Base-by-base conservation (phyloP, 2,888 invertebrate genomes). In the Synergus umbraculus region DNA sequence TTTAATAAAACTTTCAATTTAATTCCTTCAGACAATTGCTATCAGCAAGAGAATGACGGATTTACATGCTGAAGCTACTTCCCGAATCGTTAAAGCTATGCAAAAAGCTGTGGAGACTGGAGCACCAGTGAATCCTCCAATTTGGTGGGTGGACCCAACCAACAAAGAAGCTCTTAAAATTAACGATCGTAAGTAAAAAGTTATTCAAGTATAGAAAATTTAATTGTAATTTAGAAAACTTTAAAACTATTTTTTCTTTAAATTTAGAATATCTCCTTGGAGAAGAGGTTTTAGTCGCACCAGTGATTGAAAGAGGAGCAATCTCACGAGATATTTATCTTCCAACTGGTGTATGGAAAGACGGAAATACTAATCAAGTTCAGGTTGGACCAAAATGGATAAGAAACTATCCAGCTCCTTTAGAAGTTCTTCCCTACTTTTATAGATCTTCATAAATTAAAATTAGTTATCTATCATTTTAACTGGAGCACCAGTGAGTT, bases 81-180 rank as follows among this genome's bases (percentile, higher is more conserved):
- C 94, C 1, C 92, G 93, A 60, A 95, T 97, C 79, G 93, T 94
- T 84, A 91, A 93, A 4, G 94, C 95, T 0, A 96, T 96, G 94
- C 88, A 94, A 76, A 92, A 93, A 7, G 93, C 95, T 0, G 94
- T 95, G 0, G 84, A 87, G 2, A 93, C 93, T 1, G 97, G 96
- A 13, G 93, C 94, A 2, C 97, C 97, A 0, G 94, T 97, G 13
- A 96, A 97, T 92, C 93, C 96, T 3, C 97, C 97, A 0, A 93
- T 97, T 58, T 98, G 97, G 97, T 97, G 97, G 97, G 89, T 96
- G 0, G 96, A 95, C 85, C 97, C 97, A 0, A 90, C 89, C 0
- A 96, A 97, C 87, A 87, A 90, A 41, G 93, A 93, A 22, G 95
- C 97, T 0, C 92, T 92, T 49, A 89, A 87, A 18, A 91, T 93